These are phyloP conservation scores for Percina caprodes DNA, from an alignment of 2,113 vertebrate genomes.

Conservation along the genomic window DNA sequence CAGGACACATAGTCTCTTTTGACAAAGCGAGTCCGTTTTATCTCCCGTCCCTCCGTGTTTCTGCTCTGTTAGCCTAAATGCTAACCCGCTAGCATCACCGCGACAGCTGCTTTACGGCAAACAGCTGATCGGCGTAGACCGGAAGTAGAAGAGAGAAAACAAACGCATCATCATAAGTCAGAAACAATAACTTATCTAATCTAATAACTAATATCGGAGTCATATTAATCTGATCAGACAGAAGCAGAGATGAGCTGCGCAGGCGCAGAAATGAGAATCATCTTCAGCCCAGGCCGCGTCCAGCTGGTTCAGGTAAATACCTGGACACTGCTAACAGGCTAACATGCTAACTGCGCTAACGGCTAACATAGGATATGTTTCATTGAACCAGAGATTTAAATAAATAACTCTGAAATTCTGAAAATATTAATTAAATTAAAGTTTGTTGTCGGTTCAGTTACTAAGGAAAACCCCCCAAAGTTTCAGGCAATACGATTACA, in stretches of 20 bases:
- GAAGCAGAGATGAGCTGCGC: slow-evolving; percentile 83
- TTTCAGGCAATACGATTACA: no score
- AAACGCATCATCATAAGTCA: slow-evolving; percentile 35
- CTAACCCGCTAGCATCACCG: slow-evolving; percentile 8
- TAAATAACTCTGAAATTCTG: no score
- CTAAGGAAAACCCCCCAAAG: no score
- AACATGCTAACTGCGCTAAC: background rate
- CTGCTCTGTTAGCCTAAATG: slow-evolving; percentile 14
- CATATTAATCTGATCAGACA: background rate
- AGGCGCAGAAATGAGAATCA: slow-evolving; percentile 86
- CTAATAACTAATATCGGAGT: background rate
- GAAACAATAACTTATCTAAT: background rate
- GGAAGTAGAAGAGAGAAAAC: slow-evolving; percentile 13
- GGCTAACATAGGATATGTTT: no score
- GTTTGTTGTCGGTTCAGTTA: no score
- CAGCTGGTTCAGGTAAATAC: slow-evolving; percentile 88
- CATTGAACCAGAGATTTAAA: no score
- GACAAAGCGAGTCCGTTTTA: background rate
- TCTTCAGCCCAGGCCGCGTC: slow-evolving; percentile 88
- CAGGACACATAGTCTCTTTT: no score
- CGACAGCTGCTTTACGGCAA: slow-evolving; percentile 58
- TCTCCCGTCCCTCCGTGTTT: background rate
- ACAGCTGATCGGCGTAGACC: slow-evolving; percentile 30
- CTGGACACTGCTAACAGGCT: background rate
- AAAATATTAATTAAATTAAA: no score